Percentiles rank a stretch among this genome's conserved stretches.
phyloP scores from a whole-genome alignment of 2,113 vertebrate species.

The Typhlomys cinereus region DNA sequence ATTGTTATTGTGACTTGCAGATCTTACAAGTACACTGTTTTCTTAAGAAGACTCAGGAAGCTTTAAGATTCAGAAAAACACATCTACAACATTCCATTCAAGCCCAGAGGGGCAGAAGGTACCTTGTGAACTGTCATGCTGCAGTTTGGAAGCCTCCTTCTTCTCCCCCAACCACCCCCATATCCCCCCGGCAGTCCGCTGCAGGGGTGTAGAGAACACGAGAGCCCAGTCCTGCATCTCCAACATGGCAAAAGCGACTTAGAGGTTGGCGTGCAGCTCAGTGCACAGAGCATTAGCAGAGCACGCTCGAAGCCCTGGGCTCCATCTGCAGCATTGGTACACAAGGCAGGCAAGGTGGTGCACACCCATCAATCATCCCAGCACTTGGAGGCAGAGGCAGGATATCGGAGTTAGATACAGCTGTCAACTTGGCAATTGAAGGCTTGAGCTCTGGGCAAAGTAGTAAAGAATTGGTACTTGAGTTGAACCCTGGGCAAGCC shows the following conservation, averaged over 20 bases:
- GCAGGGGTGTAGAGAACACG: not conserved
- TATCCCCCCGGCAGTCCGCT: too few relatives aligned
- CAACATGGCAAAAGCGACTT: not conserved
- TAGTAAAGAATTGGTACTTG: too few relatives aligned
- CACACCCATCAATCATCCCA: not conserved
- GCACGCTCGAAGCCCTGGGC: too few relatives aligned
- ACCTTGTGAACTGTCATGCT: not conserved
- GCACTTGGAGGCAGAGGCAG: not conserved
- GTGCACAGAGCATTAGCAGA: not conserved
- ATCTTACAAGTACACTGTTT: not conserved
- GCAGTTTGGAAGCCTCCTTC: not conserved
- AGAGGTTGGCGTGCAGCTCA: not conserved
- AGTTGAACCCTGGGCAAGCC: not conserved
- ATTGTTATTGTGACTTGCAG: too few relatives aligned
- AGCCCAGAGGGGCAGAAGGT: not conserved
- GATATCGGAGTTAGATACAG: too few relatives aligned
- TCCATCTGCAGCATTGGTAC: not conserved
- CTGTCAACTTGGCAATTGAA: not conserved
- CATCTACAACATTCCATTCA: constrained; percentile 11
- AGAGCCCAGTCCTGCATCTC: not conserved
- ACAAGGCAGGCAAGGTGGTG: not conserved
- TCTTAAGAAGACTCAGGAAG: constrained; percentile 15
- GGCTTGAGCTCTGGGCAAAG: not conserved
- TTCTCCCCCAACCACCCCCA: too few relatives aligned
- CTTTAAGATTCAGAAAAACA: constrained; percentile 1